Conservation (phyloP, 2,888 invertebrate genomes). For the Hypolimnas misippus region DNA sequence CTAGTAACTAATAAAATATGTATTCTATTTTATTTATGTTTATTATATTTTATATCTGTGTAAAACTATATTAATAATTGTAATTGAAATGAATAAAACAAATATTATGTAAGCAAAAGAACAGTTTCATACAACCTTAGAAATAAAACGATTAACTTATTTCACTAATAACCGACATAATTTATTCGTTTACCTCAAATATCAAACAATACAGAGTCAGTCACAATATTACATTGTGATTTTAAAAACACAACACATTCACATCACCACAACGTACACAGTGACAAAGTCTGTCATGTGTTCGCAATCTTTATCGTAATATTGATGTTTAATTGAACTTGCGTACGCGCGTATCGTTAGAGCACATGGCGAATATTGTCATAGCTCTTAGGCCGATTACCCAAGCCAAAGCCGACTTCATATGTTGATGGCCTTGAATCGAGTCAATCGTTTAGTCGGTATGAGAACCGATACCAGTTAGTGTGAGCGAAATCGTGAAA, state of each 20-base stretch:
- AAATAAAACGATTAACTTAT: no score
- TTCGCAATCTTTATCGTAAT: slow-evolving; percentile 33
- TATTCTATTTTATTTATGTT: no score
- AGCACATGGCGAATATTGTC: slow-evolving; percentile 75
- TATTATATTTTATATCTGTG: no score
- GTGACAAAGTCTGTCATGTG: slow-evolving; percentile 25
- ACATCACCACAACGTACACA: slow-evolving; percentile 20
- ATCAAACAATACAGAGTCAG: slow-evolving; percentile 21
- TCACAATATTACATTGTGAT: slow-evolving; percentile 35
- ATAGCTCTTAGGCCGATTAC: slow-evolving; percentile 48
- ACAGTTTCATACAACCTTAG: no score
- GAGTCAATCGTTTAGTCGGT: slow-evolving; percentile 48
- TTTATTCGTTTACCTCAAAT: background rate
- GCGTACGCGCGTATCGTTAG: slow-evolving; percentile 44
- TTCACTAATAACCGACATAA: no score
- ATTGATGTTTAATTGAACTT: slow-evolving; percentile 37
- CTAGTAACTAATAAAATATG: no score
- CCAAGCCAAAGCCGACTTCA: slow-evolving; percentile 48
- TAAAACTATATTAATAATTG: no score
- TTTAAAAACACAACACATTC: slow-evolving; percentile 21
- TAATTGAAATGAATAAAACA: no score
- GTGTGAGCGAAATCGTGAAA: slow-evolving; percentile 45
- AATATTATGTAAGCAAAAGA: no score
- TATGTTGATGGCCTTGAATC: slow-evolving; percentile 68
- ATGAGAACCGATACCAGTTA: slow-evolving; percentile 53